Evolutionary conservation across 2,888 invertebrate species (phyloP).

Genomic region (Hemithea aestivaria): DNA sequence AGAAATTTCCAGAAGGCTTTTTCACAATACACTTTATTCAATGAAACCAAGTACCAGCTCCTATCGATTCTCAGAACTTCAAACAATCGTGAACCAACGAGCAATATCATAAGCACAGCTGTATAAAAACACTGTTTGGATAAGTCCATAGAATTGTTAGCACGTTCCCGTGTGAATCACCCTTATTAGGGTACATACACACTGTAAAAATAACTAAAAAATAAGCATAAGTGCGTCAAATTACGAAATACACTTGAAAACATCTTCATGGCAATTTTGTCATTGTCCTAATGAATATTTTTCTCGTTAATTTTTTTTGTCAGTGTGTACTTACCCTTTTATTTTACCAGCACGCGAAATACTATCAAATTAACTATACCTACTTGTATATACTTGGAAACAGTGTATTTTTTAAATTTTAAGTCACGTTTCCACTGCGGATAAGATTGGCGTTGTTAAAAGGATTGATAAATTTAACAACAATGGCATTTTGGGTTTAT

Average conservation of each 20-base stretch:
- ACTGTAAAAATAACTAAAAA: slow-evolving; percentile 6
- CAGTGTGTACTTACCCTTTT: slow-evolving; percentile 16
- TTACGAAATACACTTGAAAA: too few relatives aligned
- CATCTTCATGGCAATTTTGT: too few relatives aligned
- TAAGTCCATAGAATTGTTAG: slow-evolving; percentile 17
- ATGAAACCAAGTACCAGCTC: too few relatives aligned
- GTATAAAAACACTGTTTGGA: slow-evolving; percentile 22
- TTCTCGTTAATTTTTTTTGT: slow-evolving; percentile 1
- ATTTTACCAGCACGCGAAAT: slow-evolving; percentile 12
- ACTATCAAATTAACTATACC: slow-evolving; percentile 15
- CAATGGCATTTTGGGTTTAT: slow-evolving; percentile 16
- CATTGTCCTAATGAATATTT: not conserved
- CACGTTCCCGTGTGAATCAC: slow-evolving; percentile 29
- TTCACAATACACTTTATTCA: too few relatives aligned
- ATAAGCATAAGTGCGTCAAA: too few relatives aligned
- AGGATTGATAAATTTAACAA: slow-evolving; percentile 13
- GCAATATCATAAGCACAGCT: slow-evolving; percentile 43
- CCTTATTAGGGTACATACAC: slow-evolving; percentile 17
- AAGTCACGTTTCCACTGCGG: slow-evolving; percentile 28
- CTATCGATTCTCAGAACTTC: too few relatives aligned
- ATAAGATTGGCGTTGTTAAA: slow-evolving; percentile 24
- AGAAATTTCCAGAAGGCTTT: not conserved
- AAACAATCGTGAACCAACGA: slow-evolving; percentile 20
- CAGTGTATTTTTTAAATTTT: slow-evolving; percentile 11
- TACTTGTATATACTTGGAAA: slow-evolving; percentile 8